Evolutionary conservation across 2,797 vertebrate species (phyloP).

Genomic region (Gobionotothen gibberifrons): DNA sequence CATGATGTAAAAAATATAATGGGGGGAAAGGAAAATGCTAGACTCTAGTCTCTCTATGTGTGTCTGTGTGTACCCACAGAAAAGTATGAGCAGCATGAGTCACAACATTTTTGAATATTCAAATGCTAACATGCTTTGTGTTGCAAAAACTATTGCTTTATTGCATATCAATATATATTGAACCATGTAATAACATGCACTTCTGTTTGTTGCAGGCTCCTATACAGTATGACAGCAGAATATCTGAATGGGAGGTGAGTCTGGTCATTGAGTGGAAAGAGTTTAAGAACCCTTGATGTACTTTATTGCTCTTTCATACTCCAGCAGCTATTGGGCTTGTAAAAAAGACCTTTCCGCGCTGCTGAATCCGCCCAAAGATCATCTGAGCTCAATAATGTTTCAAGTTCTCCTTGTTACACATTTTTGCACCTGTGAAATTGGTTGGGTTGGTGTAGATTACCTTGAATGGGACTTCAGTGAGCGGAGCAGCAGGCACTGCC

Average conservation of each 20-base stretch:
- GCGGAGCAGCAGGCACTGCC: conserved; percentile 57
- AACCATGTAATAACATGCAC: background rate
- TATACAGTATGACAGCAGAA: background rate
- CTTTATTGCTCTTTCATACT: conserved; percentile 29
- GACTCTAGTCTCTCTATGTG: conserved; percentile 14
- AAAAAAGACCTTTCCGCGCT: conserved; percentile 38
- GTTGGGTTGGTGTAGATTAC: conserved; percentile 69
- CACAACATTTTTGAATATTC: conserved; percentile 2
- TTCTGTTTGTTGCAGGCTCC: background rate
- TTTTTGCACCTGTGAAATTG: conserved; percentile 77
- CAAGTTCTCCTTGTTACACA: conserved; percentile 65
- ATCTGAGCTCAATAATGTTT: conserved; percentile 60
- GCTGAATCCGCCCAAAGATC: conserved; percentile 47
- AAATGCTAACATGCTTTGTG: background rate
- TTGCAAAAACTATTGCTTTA: background rate
- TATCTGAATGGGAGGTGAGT: conserved; percentile 15
- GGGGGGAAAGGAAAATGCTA: conserved; percentile 36
- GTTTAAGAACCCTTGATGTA: conserved; percentile 8
- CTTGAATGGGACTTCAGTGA: conserved; percentile 71
- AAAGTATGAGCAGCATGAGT: conserved; percentile 13
- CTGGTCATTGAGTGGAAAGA: conserved; percentile 17
- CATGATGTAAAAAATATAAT: conserved; percentile 15
- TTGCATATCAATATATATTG: no score
- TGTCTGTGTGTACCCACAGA: conserved; percentile 10
- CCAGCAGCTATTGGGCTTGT: conserved; percentile 19